These are phyloP conservation scores for Drosophila carrolli DNA, from an alignment of 1,140 invertebrate genomes.

Conservation along the genomic window DNA sequence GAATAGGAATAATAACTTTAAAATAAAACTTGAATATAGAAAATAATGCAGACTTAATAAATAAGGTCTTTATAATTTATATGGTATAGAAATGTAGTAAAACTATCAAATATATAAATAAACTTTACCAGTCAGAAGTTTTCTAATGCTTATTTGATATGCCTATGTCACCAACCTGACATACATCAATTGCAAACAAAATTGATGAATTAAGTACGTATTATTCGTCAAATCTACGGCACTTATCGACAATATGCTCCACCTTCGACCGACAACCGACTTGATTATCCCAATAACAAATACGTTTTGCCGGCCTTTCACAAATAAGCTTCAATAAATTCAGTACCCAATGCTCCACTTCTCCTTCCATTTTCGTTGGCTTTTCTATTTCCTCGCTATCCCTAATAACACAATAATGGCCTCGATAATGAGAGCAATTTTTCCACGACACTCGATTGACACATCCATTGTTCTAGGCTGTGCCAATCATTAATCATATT, in stretches of 20 bases:
- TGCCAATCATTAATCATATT: conserved; percentile 54
- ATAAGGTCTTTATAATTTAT: too few species aligned
- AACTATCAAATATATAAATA: background rate
- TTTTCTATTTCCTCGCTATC: conserved; percentile 29
- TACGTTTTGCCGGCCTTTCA: conserved; percentile 9
- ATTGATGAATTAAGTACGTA: conserved; percentile 14
- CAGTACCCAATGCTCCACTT: conserved; percentile 13
- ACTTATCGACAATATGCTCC: conserved; percentile 26
- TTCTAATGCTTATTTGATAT: conserved; percentile 4
- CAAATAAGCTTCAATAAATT: conserved; percentile 58
- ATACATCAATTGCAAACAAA: conserved; percentile 19
- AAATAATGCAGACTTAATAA: too few species aligned
- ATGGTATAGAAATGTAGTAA: too few species aligned
- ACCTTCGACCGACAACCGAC: conserved; percentile 7
- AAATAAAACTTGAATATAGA: too few species aligned
- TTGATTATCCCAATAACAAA: conserved; percentile 24
- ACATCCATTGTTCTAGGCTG: conserved; percentile 47
- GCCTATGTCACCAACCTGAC: conserved; percentile 13
- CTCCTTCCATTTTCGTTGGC: conserved; percentile 10
- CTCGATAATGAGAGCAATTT: conserved; percentile 52
- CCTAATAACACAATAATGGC: conserved; percentile 46
- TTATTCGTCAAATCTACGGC: conserved; percentile 19
- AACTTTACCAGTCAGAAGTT: background rate
- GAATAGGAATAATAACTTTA: too few species aligned
- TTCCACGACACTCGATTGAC: conserved; percentile 53